Base-by-base conservation (phyloP, 2,888 invertebrate genomes). In the Rhogogaster chlorosoma region DNA sequence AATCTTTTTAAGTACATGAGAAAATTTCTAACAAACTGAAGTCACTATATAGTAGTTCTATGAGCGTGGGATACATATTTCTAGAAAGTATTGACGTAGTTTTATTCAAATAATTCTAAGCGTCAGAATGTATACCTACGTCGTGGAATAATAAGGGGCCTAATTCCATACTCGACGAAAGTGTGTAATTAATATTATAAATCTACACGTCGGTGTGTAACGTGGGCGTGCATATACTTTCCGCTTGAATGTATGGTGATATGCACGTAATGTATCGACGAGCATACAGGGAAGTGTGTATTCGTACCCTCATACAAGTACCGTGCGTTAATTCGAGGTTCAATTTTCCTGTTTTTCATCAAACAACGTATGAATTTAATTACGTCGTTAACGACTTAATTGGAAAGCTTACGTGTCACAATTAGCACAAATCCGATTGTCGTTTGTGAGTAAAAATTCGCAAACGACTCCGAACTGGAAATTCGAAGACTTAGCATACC, bases 351-450 rank as follows among this genome's bases (percentile, higher is more conserved):
- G 77, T 53, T 53, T 77, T 53, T 77, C 49, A 53, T 77, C 53
- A 32, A 77, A 77, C 45, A 53, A 77, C 53, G 77, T 18, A 53
- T 77, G 2, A 77, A 77, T 77, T 49, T 77, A 77, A 77, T 77
- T 49, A 77, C 45, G 38, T 77, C 29, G 77, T 77, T 77, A 77
- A 53, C 49, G 18, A 53, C 6, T 53, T 49, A 77, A 77, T 77
- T 77, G 49, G 18, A 53, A n/a, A 29, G 77, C 12, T 77, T 7
- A 38, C 26, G 77, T n/a, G 53, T 49, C 7, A 77, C 49, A 77
- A 77, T 77, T 29, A 77, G 49, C 53, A 77, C 77, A 9, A 67
- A 32, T 32, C 67, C 7, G 32, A 32, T 67, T 67, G 5, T 0
- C 29, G 32, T 67, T 18, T 32, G 15, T 18, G 15, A 67, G 18